Conservation (phyloP, 2,888 invertebrate genomes). For the Ecliptopera silaceata region DNA sequence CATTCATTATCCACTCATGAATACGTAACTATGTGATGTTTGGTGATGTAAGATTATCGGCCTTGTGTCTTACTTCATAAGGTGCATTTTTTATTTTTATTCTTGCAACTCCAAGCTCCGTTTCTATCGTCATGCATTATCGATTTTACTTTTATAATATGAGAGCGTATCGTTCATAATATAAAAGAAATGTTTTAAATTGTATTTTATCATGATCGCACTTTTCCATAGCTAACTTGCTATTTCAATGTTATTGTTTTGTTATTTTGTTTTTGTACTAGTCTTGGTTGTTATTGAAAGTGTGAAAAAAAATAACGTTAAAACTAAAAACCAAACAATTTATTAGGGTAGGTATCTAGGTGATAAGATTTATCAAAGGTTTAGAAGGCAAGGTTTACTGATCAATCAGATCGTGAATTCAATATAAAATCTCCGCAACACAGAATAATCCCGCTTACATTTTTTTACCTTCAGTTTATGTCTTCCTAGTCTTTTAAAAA, state of each 20-base stretch:
- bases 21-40: conserved; percentile 12
- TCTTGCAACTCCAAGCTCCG: conserved; percentile 10
- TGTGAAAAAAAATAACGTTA: not conserved
- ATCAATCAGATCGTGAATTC: conserved; percentile 5
- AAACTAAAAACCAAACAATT: not conserved
- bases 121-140: conserved; percentile 2
- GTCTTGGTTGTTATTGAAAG: conserved; percentile 14
- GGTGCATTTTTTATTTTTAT: conserved; percentile 2
- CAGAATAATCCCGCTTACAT: not conserved
- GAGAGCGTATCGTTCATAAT: not conserved
- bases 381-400: not conserved
- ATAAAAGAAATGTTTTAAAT: not conserved
- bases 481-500: too few species aligned
- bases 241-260: conserved; percentile 11
- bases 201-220: conserved; percentile 9
- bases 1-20: conserved; percentile 19
- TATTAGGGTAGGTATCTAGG: conserved; percentile 3
- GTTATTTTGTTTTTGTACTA: conserved; percentile 15
- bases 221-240: conserved; percentile 3
- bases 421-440: not conserved
- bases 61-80: not conserved
- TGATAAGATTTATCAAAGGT: not conserved
- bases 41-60: conserved; percentile 11
- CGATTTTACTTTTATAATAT: too few species aligned
- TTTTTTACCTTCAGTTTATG: too few species aligned